phyloP scores from a whole-genome alignment of 2,113 vertebrate species.

The Garra rufa region DNA sequence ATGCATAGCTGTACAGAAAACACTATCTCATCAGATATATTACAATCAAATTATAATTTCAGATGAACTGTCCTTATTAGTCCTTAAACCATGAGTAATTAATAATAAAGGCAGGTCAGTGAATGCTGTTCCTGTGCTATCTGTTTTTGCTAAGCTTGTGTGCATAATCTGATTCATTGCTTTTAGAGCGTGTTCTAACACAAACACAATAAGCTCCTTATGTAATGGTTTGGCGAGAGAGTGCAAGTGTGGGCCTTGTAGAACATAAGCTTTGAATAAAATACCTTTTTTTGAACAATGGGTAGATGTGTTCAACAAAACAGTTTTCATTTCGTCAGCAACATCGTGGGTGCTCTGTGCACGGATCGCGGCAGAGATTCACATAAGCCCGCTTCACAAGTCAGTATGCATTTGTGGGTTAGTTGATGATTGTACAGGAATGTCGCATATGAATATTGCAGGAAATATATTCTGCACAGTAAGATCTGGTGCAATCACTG shows the following conservation, averaged over 20 bases:
- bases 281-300: constrained; percentile 40
- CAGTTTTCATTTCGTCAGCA: constrained; percentile 16
- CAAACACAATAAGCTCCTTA: constrained; percentile 62
- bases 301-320: constrained; percentile 32
- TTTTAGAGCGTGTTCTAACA: constrained; percentile 55
- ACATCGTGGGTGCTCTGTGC: constrained; percentile 39
- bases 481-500: constrained; percentile 18
- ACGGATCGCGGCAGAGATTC: constrained; percentile 21
- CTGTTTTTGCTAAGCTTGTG: constrained; percentile 60
- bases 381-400: constrained; percentile 14
- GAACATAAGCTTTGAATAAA: constrained; percentile 53
- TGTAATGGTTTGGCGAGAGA: constrained; percentile 55
- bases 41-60: constrained; percentile 9
- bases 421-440: background rate
- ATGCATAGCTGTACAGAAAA: background rate
- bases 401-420: background rate
- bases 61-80: background rate
- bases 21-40: background rate
- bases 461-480: constrained; percentile 1
- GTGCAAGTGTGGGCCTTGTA: constrained; percentile 43
- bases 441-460: background rate
- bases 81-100: constrained; percentile 1
- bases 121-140: constrained; percentile 25
- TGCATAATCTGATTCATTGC: constrained; percentile 60
- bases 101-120: background rate